These are phyloP conservation scores for Distichodus sexfasciatus DNA, from an alignment of 2,797 vertebrate species.

Conservation along the genomic window DNA sequence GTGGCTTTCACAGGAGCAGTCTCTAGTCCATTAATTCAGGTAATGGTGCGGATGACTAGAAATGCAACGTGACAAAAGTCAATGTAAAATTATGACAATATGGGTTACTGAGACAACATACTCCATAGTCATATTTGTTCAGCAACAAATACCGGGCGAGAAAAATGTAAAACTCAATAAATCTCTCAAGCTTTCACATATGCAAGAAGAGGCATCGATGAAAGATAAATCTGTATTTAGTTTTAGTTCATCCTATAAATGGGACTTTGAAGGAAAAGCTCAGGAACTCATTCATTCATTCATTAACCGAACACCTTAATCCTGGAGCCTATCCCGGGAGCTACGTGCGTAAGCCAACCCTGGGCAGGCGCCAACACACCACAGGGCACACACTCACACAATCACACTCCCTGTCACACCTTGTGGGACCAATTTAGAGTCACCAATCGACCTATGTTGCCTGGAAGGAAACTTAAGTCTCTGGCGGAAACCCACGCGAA, in stretches of 20 bases:
- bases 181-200: not conserved
- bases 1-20: too few relatives aligned
- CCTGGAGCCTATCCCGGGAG: not conserved
- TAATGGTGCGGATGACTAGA: not conserved
- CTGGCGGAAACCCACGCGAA: too few relatives aligned
- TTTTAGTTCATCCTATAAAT: not conserved
- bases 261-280: not conserved
- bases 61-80: conserved; percentile 8
- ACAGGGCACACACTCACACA: too few relatives aligned
- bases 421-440: too few relatives aligned
- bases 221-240: not conserved
- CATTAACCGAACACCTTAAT: not conserved
- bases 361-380: too few relatives aligned
- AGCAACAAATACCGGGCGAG: conserved; percentile 26
- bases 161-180: conserved; percentile 7
- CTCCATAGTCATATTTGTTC: not conserved
- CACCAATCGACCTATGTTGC: too few relatives aligned
- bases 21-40: too few relatives aligned
- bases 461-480: too few relatives aligned
- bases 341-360: too few relatives aligned
- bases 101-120: conserved; percentile 11
- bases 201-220: not conserved
- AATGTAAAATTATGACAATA: conserved; percentile 16
- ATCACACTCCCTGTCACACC: too few relatives aligned
- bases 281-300: not conserved